A percentile compares a stretch with the other conserved stretches of the same genome.
Evolutionary conservation across 2,113 vertebrate genomes (phyloP).

Genomic region (Nymphicus hollandicus): DNA sequence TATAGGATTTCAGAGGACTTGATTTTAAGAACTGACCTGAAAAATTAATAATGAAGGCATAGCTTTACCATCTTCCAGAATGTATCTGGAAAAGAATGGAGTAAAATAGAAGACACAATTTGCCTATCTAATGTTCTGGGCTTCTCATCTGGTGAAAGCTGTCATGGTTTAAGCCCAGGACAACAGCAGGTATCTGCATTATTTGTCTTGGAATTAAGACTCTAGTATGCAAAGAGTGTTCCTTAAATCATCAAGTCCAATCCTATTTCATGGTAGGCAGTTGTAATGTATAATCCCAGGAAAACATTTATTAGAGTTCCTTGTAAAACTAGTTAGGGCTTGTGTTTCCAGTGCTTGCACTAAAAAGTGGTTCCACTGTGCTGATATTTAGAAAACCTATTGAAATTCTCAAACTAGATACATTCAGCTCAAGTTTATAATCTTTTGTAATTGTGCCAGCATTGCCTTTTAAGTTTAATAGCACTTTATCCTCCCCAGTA

Average conservation of each 20-base stretch:
- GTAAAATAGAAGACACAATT: neutral
- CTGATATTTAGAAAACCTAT: neutral
- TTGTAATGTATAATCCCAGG: neutral
- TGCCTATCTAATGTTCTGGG: neutral
- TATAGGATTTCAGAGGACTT: neutral
- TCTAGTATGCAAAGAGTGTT: neutral
- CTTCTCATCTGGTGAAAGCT: neutral
- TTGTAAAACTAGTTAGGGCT: neutral
- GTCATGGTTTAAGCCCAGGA: neutral
- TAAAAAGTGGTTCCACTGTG: neutral
- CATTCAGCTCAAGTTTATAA: neutral
- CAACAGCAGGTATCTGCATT: neutral
- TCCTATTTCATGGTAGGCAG: neutral
- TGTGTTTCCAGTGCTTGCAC: neutral
- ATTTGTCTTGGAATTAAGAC: neutral
- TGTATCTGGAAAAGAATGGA: neutral
- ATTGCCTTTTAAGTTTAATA: neutral
- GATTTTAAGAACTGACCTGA: neutral
- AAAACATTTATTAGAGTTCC: neutral
- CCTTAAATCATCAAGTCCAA: neutral
- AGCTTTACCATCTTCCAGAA: neutral
- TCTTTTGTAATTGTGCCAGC: neutral
- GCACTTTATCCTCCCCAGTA: neutral
- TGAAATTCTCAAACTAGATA: neutral
- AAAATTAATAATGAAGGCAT: neutral